Evolutionary conservation across 2,888 invertebrate species (phyloP).

Genomic region (Entomobrya proxima): DNA sequence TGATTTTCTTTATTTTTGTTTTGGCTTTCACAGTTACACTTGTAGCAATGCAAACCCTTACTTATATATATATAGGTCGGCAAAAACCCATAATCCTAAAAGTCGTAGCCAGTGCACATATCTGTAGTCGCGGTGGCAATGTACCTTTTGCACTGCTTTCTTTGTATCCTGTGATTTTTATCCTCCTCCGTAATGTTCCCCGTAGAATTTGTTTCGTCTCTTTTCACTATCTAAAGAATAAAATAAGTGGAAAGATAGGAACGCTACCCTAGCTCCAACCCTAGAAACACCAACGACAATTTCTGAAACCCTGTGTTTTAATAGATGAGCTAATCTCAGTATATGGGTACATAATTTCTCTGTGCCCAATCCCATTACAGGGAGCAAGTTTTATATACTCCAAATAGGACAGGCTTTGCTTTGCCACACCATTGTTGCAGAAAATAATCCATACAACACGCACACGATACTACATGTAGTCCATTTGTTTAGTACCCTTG

Average conservation of each 20-base stretch:
- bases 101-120: neutral
- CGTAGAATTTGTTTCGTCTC: slow-evolving; percentile 43
- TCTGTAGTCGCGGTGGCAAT: neutral
- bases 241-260: slow-evolving; percentile 27
- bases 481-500: neutral
- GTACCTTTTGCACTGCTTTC: neutral
- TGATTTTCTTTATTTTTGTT: no score
- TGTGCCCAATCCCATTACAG: slow-evolving; percentile 51
- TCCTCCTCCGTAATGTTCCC: slow-evolving; percentile 43
- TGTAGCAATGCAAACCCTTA: no score
- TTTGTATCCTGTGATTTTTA: slow-evolving; percentile 29
- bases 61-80: no score
- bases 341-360: slow-evolving; percentile 55
- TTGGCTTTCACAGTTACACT: no score
- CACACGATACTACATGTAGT: neutral
- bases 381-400: neutral
- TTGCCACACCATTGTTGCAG: neutral
- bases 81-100: neutral
- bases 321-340: slow-evolving; percentile 53
- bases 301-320: slow-evolving; percentile 44
- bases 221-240: slow-evolving; percentile 3
- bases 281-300: slow-evolving; percentile 28
- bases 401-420: neutral
- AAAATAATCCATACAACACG: neutral
- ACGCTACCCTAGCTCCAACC: neutral